Evolutionary conservation across 2,888 invertebrate species (phyloP), one percentile per base, ranked within the genome.

Genomic region (Anthrax anthrax): DNA sequence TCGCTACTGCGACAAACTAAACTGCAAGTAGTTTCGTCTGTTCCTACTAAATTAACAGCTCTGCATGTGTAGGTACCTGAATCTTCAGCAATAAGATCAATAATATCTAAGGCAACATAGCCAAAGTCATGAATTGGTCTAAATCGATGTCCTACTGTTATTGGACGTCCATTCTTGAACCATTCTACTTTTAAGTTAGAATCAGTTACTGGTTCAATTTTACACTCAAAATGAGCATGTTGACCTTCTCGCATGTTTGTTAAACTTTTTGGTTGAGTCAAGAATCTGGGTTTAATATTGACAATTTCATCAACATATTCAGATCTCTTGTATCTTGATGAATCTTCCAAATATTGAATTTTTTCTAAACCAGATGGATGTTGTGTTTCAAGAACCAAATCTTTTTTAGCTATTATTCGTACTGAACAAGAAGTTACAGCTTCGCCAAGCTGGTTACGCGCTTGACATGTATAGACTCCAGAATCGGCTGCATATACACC

Each of bases 51-150:
- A 62, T 96, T 98, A 2, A 85, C 84, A 18, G 96, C 94, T 49
- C 90, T 77, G 62, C 95, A 92, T 4, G 94, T 95, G 67, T 97
- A 98, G 18, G 83, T 77, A 42, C 90, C 95, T 1, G 86, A 82
- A 69, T 98, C 97, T 72, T 97, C 96, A 46, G 94, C 89, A 62
- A 95, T 95, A 46, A 94, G 73, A 63, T 95, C 95, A 54, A 95
- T 81, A 52, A 98, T 90, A 61, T 97, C 97, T 52, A 99, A 74
- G 16, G 96, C 95, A 18, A 97, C 97, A 63, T 95, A 97, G 37
- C 97, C 97, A 69, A 98, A 97, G 68, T 98, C 97, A 64, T 95
- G 94, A 63, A 94, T 91, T 48, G 95, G 94, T 57, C 92, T 80
- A 74, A 94, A 96, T 59, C 95, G 80, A 63, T 94, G 92, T 42